Percentiles rank a stretch among this genome's conserved stretches.
Evolutionary conservation across 2,797 vertebrate genomes (phyloP).

Genomic region (Poeciliopsis paucimaculata): DNA sequence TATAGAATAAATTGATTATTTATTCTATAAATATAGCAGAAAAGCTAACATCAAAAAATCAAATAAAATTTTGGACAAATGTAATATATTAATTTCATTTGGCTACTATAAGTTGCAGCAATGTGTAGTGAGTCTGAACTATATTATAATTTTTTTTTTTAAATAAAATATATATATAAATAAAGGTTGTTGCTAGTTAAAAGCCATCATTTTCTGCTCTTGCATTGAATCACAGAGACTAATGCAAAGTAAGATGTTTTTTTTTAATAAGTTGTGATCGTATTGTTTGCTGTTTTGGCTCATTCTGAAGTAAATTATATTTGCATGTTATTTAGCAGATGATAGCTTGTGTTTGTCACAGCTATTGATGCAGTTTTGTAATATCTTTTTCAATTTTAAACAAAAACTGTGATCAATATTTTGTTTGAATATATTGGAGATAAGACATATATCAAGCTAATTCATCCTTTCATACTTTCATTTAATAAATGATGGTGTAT

Average conservation of each 20-base stretch:
- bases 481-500: not conserved
- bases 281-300: not conserved
- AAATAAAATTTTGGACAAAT: not conserved
- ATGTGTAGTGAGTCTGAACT: not conserved
- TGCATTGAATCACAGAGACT: not conserved
- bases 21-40: not conserved
- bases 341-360: not conserved
- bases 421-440: not conserved
- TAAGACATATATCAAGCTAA: not conserved
- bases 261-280: not conserved
- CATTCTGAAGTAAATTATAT: not conserved
- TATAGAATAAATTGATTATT: not conserved
- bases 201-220: not conserved
- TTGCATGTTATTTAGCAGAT: not conserved
- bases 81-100: not conserved
- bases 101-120: not conserved
- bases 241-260: not conserved
- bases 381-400: not conserved
- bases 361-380: not conserved
- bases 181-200: not conserved
- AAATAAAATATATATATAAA: constrained; percentile 5
- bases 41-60: not conserved
- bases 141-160: constrained; percentile 1
- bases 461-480: not conserved
- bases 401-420: not conserved